These are phyloP conservation scores for Sinocyclocheilus rhinocerous DNA, from an alignment of 2,113 vertebrate genomes.

Conservation along the genomic window DNA sequence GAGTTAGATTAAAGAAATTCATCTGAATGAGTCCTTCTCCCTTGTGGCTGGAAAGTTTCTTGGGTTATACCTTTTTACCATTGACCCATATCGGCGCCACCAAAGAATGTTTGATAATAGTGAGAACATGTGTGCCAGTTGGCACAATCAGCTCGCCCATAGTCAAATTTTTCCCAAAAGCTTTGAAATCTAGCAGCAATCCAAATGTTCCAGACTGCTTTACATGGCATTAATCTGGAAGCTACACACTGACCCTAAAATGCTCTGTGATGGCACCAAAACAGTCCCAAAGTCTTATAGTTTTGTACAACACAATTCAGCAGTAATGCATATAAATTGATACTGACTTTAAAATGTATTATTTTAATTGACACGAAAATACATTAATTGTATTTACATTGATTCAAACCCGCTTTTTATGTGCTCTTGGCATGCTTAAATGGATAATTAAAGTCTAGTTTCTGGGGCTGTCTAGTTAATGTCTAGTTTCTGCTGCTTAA, in stretches of 20 bases:
- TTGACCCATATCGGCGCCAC: constrained; percentile 8
- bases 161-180: constrained; percentile 14
- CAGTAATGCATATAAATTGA: not conserved
- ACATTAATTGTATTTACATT: not conserved
- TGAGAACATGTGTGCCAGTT: constrained; percentile 17
- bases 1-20: not conserved
- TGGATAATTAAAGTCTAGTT: not conserved
- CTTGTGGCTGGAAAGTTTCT: not conserved
- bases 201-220: constrained; percentile 23
- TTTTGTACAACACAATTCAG: not conserved
- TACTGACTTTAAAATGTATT: not conserved
- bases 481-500: not conserved
- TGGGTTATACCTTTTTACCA: not conserved
- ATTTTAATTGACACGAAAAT: not conserved
- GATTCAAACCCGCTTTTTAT: not conserved
- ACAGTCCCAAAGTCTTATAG: not conserved
- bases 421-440: not conserved
- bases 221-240: constrained; percentile 29
- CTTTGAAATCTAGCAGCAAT: constrained; percentile 1
- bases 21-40: not conserved
- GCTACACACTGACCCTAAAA: constrained; percentile 19
- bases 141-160: not conserved
- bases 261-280: not conserved
- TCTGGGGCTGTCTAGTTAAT: not conserved
- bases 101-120: constrained; percentile 14